These are phyloP conservation scores for Bujurquina vittata DNA, from an alignment of 2,113 vertebrate species.

Conservation along the genomic window DNA sequence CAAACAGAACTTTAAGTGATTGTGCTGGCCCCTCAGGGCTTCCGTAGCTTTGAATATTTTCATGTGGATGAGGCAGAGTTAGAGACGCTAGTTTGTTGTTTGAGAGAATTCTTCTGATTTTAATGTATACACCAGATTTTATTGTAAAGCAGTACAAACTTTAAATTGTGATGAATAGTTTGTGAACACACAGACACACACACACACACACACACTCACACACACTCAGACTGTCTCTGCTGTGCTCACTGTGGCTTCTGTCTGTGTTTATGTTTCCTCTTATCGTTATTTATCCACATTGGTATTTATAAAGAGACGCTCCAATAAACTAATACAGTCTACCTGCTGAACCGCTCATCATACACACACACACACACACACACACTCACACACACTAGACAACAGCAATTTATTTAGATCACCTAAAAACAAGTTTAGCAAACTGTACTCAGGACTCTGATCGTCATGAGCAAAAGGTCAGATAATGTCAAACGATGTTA, in stretches of 20 bases:
- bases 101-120: conserved; percentile 50
- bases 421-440: not conserved
- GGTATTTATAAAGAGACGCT: conserved; percentile 61
- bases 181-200: conserved; percentile 30
- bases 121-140: conserved; percentile 62
- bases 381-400: not conserved
- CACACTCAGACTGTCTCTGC: conserved; percentile 4
- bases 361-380: not conserved
- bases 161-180: conserved; percentile 55
- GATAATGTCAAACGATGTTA: not conserved
- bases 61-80: conserved; percentile 10
- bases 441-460: too few relatives aligned
- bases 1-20: not conserved
- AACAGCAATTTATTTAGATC: not conserved
- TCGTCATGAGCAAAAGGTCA: too few relatives aligned
- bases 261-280: conserved; percentile 47
- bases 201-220: not conserved
- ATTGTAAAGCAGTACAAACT: conserved; percentile 54
- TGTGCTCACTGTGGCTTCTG: conserved; percentile 51
- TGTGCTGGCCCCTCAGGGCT: conserved; percentile 31
- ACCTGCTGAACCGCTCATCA: not conserved
- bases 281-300: conserved; percentile 59
- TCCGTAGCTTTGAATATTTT: conserved; percentile 24
- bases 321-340: conserved; percentile 55
- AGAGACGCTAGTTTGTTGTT: conserved; percentile 54